phyloP scores from a whole-genome alignment of 1,140 invertebrate species.

The Paracyclopina nana region DNA sequence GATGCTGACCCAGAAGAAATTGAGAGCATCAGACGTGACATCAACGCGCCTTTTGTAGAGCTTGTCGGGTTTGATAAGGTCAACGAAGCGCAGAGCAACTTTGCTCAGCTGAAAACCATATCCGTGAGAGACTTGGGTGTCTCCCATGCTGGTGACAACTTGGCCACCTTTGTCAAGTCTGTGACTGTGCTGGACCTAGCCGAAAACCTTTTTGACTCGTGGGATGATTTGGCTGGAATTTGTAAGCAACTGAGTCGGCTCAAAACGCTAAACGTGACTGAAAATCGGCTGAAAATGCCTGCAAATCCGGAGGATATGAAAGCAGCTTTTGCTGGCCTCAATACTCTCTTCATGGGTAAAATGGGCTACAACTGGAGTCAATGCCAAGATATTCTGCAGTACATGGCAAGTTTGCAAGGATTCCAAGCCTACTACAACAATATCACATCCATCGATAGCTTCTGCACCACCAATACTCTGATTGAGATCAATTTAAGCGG shows the following conservation, averaged over 20 bases:
- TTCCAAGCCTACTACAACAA: not conserved
- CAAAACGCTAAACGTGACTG: not conserved
- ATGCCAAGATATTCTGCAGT: not conserved
- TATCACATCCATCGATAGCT: not conserved
- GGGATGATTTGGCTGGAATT: constrained; percentile 1
- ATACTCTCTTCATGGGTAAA: not conserved
- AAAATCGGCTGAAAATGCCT: constrained; percentile 9
- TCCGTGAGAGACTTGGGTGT: constrained; percentile 5
- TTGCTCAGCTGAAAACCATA: not conserved
- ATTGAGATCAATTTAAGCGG: constrained; percentile 1
- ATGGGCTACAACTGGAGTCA: constrained; percentile 6
- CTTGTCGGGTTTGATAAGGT: constrained; percentile 73
- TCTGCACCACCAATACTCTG: not conserved
- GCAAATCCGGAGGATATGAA: not conserved
- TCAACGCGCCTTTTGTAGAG: constrained; percentile 57
- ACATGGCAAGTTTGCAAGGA: not conserved
- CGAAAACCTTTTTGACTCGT: constrained; percentile 10
- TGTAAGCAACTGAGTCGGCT: not conserved
- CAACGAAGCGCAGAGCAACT: constrained; percentile 2
- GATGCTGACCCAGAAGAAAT: not conserved
- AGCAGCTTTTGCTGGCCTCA: not conserved
- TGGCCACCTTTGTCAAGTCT: not conserved
- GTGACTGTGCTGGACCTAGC: constrained; percentile 3
- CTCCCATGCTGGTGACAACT: not conserved
- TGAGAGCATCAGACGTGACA: constrained; percentile 28